Percentiles rank a stretch among this genome's conserved stretches.
These are phyloP conservation scores for Drosophila yakuba DNA, from an alignment of 1,140 invertebrate species.

Conservation along the genomic window DNA sequence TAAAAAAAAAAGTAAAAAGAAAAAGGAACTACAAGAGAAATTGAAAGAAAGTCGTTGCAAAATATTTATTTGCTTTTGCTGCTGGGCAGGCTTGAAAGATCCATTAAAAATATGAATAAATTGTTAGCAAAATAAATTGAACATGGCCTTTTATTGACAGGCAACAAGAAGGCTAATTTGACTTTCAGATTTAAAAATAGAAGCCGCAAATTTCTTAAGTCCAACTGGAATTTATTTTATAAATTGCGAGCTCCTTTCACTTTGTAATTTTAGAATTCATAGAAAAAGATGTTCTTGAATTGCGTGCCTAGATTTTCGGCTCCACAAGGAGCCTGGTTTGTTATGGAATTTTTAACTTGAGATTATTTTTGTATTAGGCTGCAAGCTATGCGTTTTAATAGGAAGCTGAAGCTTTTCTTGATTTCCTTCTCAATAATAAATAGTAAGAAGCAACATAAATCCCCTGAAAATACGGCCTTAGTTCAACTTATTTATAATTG, in stretches of 20 bases:
- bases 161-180: slow-evolving; percentile 30
- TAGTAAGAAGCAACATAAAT: background rate
- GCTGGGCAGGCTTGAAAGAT: slow-evolving; percentile 13
- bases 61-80: slow-evolving; percentile 38
- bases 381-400: background rate
- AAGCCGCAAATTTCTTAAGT: slow-evolving; percentile 17
- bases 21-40: slow-evolving; percentile 2
- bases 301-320: background rate
- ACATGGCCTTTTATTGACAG: slow-evolving; percentile 30
- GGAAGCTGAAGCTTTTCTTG: background rate
- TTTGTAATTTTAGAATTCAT: background rate
- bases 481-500: too few species aligned
- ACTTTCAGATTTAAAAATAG: slow-evolving; percentile 16
- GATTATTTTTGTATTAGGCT: too few species aligned
- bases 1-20: background rate
- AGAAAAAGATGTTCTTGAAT: background rate
- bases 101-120: slow-evolving; percentile 50
- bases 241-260: background rate
- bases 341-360: background rate
- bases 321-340: background rate
- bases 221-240: slow-evolving; percentile 14
- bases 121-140: slow-evolving; percentile 39
- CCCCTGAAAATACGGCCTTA: too few species aligned
- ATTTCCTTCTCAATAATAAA: background rate
- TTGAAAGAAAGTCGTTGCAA: slow-evolving; percentile 13